phyloP scores from a whole-genome alignment of 92 coral and sea anemone genomes.

The Actinostola sp. region DNA sequence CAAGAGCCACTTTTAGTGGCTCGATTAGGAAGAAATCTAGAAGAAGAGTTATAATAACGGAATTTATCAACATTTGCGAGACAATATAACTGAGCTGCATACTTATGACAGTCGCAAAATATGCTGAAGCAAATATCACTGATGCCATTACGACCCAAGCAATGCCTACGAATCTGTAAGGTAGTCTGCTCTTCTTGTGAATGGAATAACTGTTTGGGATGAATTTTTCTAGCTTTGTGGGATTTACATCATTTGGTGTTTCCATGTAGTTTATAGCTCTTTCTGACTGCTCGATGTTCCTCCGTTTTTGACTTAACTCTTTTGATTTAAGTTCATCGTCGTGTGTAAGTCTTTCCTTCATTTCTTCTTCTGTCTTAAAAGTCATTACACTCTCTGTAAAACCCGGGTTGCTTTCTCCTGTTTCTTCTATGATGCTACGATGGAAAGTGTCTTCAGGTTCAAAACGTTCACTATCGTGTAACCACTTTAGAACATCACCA shows the following conservation, averaged over 20 bases:
- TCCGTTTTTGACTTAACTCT: neutral
- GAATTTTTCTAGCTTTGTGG: slow-evolving; percentile 16
- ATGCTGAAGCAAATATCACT: slow-evolving; percentile 11
- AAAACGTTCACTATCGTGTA: neutral
- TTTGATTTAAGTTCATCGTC: neutral
- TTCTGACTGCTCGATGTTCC: neutral
- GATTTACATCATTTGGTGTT: neutral
- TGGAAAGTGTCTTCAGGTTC: neutral
- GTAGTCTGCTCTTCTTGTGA: neutral
- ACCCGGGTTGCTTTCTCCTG: slow-evolving; percentile 14
- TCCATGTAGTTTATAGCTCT: slow-evolving; percentile 9
- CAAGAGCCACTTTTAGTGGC: slow-evolving; percentile 8
- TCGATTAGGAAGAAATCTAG: slow-evolving; percentile 12
- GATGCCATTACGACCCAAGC: slow-evolving; percentile 30
- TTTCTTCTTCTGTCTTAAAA: slow-evolving; percentile 24
- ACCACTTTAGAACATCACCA: slow-evolving; percentile 27
- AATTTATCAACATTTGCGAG: slow-evolving; percentile 5
- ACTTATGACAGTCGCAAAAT: slow-evolving; percentile 18
- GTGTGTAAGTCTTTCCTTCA: neutral
- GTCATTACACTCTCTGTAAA: slow-evolving; percentile 14
- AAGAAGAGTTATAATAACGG: slow-evolving; percentile 5
- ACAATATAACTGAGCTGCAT: slow-evolving; percentile 11
- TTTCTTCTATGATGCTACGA: neutral
- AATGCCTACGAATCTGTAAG: slow-evolving; percentile 20
- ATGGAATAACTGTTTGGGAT: neutral